Evolutionary conservation across 2,888 invertebrate species (phyloP).

Genomic region (Apoderus coryli): DNA sequence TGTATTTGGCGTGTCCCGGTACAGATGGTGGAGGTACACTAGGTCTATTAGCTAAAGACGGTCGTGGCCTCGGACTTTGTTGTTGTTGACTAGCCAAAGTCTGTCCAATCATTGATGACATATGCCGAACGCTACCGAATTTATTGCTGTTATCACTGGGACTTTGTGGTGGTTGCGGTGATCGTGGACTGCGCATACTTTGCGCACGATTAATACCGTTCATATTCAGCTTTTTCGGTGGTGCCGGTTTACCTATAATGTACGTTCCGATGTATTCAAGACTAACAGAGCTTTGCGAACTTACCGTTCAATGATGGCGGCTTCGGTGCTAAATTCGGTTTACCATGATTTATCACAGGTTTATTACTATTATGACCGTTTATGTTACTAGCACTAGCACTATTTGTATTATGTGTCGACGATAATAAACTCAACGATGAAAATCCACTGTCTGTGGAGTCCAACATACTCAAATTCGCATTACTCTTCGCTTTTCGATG

Average conservation of each 20-base stretch:
- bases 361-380: conserved; percentile 22
- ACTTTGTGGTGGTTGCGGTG: conserved; percentile 34
- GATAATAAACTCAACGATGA: too few species aligned
- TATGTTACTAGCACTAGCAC: conserved; percentile 9
- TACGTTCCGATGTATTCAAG: background rate
- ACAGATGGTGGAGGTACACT: conserved; percentile 31
- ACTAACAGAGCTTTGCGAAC: conserved; percentile 8
- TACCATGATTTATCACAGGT: conserved; percentile 49
- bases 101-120: conserved; percentile 37
- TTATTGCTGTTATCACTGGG: conserved; percentile 22
- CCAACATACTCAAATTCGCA: conserved; percentile 26
- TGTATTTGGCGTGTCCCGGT: too few species aligned
- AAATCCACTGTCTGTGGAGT: conserved; percentile 20
- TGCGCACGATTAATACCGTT: conserved; percentile 57
- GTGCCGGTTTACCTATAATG: conserved; percentile 41
- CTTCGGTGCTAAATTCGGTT: conserved; percentile 73
- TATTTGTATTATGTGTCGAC: too few species aligned
- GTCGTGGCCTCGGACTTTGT: conserved; percentile 24
- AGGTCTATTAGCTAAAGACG: conserved; percentile 26
- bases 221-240: conserved; percentile 50
- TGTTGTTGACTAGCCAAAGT: conserved; percentile 31
- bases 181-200: conserved; percentile 72
- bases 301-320: conserved; percentile 46
- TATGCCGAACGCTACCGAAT: conserved; percentile 31
- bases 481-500: conserved; percentile 32